Base-by-base conservation (phyloP, 2,888 invertebrate genomes). In the Exocentrus adspersus region DNA sequence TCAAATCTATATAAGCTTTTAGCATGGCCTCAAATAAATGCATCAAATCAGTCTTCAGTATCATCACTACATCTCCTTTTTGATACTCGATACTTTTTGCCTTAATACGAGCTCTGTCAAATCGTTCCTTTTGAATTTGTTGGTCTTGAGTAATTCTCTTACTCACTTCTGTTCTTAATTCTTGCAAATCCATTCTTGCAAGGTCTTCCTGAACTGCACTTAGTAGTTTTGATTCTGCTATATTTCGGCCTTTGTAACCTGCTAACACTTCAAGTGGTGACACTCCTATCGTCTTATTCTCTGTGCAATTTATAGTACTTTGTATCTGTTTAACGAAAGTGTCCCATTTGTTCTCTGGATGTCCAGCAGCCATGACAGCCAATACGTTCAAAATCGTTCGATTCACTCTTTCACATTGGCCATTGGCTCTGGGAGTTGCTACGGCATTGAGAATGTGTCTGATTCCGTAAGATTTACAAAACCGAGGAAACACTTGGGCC, bases 261-360 rank as follows among this genome's bases (percentile, higher is more conserved):
- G 43, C 12, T 7, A 17, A 5, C 19, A 17, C 43, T 43, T 43
- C 43, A 10, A 43, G 19, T 16, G 43, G 43, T 2, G 32, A 32
- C 2, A 32, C 32, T 43, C 43, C 43, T 19, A 19, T 43, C 9
- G 43, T 19, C n/a, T 43, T 16, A 43, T 43, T 43, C 16, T 17
- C 17, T 2, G 43, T 7, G 12, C 68, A 19, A 21, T 79, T 79
- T 0, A 80, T 60, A 0, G 71, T 75, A 58, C 57, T 67, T 53
- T 73, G 72, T 5, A 72, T 21, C 43, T 62, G 17, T 32, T 70
- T 68, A 1, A 78, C 67, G 28, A 67, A 16, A 5, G 59, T 53
- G 63, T 77, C 77, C 76, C 77, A 77, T 9, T 37, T 10, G 9
- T 41, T 32, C 1, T 30, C 20, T 6, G 60, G 32, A 10, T 69